A percentile compares a stretch with the other conserved stretches of the same genome.
These are phyloP conservation scores for Rhopalosiphum padi DNA, from an alignment of 1,140 invertebrate species.

Conservation along the genomic window DNA sequence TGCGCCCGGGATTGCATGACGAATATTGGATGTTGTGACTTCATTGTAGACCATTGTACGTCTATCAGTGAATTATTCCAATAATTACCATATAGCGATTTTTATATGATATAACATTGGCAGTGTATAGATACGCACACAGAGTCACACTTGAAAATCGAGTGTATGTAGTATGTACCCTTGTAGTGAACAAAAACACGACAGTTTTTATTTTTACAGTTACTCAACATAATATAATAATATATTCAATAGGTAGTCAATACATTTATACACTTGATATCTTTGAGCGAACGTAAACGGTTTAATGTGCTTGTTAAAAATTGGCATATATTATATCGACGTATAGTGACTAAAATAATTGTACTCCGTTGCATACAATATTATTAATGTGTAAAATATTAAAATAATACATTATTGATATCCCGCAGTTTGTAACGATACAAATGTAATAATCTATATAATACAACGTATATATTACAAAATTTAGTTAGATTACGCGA, in stretches of 20 bases:
- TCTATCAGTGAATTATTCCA: background rate
- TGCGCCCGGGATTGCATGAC: background rate
- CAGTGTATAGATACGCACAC: background rate
- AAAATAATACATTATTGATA: background rate
- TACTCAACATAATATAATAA: constrained; percentile 8
- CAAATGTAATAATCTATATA: background rate
- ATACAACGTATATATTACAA: background rate
- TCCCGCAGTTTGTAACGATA: background rate
- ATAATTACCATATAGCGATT: background rate
- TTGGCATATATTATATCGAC: background rate
- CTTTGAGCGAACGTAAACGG: background rate
- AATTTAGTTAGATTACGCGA: background rate
- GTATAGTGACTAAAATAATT: background rate
- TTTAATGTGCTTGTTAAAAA: background rate
- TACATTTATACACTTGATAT: background rate
- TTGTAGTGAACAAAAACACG: background rate
- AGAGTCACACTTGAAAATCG: background rate
- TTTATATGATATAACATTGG: background rate
- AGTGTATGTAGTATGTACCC: background rate
- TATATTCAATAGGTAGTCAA: background rate
- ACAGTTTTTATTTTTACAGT: background rate
- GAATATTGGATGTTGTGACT: background rate
- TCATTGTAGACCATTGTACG: background rate
- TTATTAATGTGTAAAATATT: background rate
- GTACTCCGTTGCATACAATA: background rate